phyloP scores from a whole-genome alignment of 2,113 vertebrate genomes.

The Varanus komodoensis region DNA sequence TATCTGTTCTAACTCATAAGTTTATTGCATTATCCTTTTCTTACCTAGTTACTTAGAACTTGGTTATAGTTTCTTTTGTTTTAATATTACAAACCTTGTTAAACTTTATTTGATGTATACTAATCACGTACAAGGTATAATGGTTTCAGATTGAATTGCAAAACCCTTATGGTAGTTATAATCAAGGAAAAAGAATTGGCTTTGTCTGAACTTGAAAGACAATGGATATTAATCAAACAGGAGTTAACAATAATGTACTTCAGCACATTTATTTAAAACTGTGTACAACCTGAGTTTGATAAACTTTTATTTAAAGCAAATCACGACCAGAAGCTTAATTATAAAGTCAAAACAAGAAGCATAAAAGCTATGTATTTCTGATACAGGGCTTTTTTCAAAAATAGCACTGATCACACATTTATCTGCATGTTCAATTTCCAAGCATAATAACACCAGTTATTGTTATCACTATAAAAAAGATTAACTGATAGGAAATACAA shows the following conservation, averaged over 20 bases:
- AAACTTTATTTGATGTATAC: slow-evolving; percentile 45
- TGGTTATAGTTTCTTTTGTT: not conserved
- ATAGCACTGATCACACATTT: slow-evolving; percentile 76
- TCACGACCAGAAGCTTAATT: slow-evolving; percentile 78
- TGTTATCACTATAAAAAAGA: slow-evolving; percentile 81
- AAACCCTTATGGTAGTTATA: slow-evolving; percentile 63
- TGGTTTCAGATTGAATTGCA: slow-evolving; percentile 57
- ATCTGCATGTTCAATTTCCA: slow-evolving; percentile 82
- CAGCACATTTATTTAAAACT: slow-evolving; percentile 77
- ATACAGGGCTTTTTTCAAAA: slow-evolving; percentile 69
- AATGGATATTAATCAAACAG: slow-evolving; percentile 76
- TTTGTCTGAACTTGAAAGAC: slow-evolving; percentile 70
- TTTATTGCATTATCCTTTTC: not conserved
- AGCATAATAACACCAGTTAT: slow-evolving; percentile 78
- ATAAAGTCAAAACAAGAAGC: slow-evolving; percentile 79
- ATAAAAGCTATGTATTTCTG: slow-evolving; percentile 74
- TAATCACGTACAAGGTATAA: slow-evolving; percentile 47
- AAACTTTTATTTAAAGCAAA: slow-evolving; percentile 77
- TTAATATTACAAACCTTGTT: not conserved
- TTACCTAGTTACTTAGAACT: not conserved
- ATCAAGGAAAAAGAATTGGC: slow-evolving; percentile 67
- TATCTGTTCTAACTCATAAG: not conserved
- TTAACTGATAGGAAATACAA: slow-evolving; percentile 84
- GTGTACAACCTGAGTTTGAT: slow-evolving; percentile 79
- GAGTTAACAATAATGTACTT: slow-evolving; percentile 76